Percentiles rank a stretch among this genome's conserved stretches.
These are phyloP conservation scores for Lissonota sp. DNA, from an alignment of 2,888 invertebrate species.

Conservation along the genomic window DNA sequence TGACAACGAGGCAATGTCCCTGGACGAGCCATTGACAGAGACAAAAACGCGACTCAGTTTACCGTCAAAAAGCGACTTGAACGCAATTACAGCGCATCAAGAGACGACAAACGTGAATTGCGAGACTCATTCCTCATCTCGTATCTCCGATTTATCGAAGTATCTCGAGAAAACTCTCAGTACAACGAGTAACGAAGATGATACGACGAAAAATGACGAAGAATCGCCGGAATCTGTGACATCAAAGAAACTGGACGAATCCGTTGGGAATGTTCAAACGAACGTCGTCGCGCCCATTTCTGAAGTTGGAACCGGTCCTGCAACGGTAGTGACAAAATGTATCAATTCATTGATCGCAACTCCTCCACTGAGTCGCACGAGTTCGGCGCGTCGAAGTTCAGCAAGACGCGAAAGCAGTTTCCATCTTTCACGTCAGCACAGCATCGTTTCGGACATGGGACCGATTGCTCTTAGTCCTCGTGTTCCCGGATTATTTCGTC, in stretches of 20 bases:
- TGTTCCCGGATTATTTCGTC: constrained; percentile 67
- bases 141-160: constrained; percentile 89
- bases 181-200: constrained; percentile 69
- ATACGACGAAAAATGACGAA: constrained; percentile 72
- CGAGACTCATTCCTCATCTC: constrained; percentile 91
- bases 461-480: constrained; percentile 69
- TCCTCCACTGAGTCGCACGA: constrained; percentile 64
- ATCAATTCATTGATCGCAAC: constrained; percentile 33
- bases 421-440: constrained; percentile 69
- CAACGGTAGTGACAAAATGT: neutral
- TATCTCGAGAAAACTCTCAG: constrained; percentile 85
- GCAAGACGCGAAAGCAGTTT: constrained; percentile 48
- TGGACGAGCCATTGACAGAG: constrained; percentile 72
- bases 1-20: constrained; percentile 77
- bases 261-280: constrained; percentile 12
- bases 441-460: constrained; percentile 72
- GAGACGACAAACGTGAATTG: constrained; percentile 91
- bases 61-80: constrained; percentile 30
- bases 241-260: constrained; percentile 15
- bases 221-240: no score
- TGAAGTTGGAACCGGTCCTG: constrained; percentile 21
- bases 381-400: constrained; percentile 60
- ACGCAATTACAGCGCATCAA: constrained; percentile 85
- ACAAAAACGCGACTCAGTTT: constrained; percentile 56
- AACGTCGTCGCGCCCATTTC: constrained; percentile 25